These are phyloP conservation scores for Gila robusta DNA, from an alignment of 2,797 vertebrate species.

Conservation along the genomic window DNA sequence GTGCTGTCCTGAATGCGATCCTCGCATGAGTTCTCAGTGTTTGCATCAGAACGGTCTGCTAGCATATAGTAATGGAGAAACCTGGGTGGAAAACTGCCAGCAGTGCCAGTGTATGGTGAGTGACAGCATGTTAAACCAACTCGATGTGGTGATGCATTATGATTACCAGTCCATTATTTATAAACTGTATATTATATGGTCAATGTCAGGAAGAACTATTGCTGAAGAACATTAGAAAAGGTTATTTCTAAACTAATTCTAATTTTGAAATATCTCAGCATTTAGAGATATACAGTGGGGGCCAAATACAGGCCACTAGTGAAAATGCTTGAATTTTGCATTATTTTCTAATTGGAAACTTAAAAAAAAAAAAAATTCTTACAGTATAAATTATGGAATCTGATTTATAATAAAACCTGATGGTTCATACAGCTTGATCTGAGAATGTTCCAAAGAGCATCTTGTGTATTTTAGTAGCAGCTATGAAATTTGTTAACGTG, in stretches of 20 bases:
- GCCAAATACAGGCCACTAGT: background rate
- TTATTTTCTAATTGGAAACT: background rate
- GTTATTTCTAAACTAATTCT: background rate
- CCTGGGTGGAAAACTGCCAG: constrained; percentile 87
- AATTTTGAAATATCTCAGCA: too few relatives aligned
- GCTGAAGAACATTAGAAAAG: background rate
- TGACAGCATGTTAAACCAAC: background rate
- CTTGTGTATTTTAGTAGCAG: background rate
- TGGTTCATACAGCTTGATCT: background rate
- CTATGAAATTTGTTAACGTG: background rate
- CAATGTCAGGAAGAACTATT: background rate
- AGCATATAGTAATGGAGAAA: constrained; percentile 86
- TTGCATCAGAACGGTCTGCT: constrained; percentile 85
- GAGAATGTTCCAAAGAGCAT: background rate
- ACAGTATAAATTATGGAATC: background rate
- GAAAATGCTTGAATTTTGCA: background rate
- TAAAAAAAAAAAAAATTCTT: too few relatives aligned
- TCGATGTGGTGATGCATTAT: background rate
- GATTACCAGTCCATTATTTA: constrained; percentile 7
- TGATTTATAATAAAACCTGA: background rate
- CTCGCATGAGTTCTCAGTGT: constrained; percentile 86
- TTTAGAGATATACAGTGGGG: background rate
- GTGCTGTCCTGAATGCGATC: constrained; percentile 90
- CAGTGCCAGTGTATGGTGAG: constrained; percentile 89
- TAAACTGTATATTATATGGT: background rate